Base-by-base conservation (phyloP, 2,888 invertebrate species). In the Netelia melanura region DNA sequence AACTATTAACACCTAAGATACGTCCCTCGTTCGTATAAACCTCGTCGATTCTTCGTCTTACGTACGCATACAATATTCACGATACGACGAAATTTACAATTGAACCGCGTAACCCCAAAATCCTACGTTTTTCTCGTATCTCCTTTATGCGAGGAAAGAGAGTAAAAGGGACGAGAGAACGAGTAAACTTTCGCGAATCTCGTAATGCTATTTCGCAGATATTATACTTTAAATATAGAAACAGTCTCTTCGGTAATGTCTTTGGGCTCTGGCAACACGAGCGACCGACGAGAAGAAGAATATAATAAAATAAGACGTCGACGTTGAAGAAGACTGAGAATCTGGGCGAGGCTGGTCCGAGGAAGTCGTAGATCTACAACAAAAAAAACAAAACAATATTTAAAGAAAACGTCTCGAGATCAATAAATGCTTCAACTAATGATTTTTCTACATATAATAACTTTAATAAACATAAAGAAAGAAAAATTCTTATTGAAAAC, bases 161-260 rank as follows among this genome's bases (percentile, higher is more conserved):
- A 17, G 21, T 14, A 21, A 58, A 58, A 17, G 58, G 14, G 48
- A 48, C 21, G 21, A 17, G 58, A 21, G n/a, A 17, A 56, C n/a
- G 9, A 58, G 58, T 5, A 58, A 21, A 23, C 30, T 48, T 64
- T 48, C 74, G 38, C 62, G 30, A 48, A 62, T 72, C 77, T 71
- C 72, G 56, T 58, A 56, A 79, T 64, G 64, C 64, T 70, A 64
- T 75, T 79, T 70, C 75, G 68, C 62, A 79, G 75, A 79, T 75
- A 74, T 56, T 62, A 68, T 62, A 43, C 52, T 70, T 70, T 79
- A 79, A 83, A 79, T 79, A 83, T 79, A 79, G 75, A 74, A 83
- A 48, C 64, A 10, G 44, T 64, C 62, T 17, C 17, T 10, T 11
- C 48, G 17, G 54, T 54, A 25, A n/a, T 52, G 48, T 62, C 23